Percentiles rank a stretch among this genome's conserved stretches.
phyloP scores from a whole-genome alignment of 2,888 invertebrate genomes.

The Drosophila merina region DNA sequence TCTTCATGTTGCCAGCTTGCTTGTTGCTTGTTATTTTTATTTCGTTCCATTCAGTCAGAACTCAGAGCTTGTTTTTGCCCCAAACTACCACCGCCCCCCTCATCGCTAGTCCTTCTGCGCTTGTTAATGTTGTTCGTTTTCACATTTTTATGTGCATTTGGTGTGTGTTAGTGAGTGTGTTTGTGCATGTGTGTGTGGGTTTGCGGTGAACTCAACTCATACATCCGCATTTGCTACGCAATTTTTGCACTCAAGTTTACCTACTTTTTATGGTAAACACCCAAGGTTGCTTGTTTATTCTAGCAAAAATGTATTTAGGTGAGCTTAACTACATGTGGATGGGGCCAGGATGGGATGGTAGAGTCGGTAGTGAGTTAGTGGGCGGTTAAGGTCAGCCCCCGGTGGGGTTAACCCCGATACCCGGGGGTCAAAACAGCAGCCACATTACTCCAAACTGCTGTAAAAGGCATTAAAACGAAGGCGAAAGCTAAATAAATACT shows the following conservation, averaged over 20 bases:
- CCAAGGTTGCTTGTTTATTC: constrained; percentile 81
- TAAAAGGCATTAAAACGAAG: constrained; percentile 26
- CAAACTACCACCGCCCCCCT: background rate
- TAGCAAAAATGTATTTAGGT: constrained; percentile 81
- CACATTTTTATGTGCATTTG: constrained; percentile 77
- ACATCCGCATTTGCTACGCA: constrained; percentile 57
- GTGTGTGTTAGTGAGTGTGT: constrained; percentile 48
- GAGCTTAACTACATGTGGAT: constrained; percentile 69
- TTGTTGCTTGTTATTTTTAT: constrained; percentile 67
- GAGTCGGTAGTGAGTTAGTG: constrained; percentile 11
- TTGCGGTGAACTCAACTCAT: constrained; percentile 49
- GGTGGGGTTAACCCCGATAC: constrained; percentile 5
- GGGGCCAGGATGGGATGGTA: constrained; percentile 12
- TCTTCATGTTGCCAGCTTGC: constrained; percentile 33
- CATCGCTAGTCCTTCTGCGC: constrained; percentile 17
- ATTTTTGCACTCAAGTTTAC: constrained; percentile 80
- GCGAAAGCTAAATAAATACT: constrained; percentile 62
- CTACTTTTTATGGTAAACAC: constrained; percentile 80
- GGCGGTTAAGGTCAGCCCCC: constrained; percentile 18
- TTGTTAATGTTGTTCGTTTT: constrained; percentile 58
- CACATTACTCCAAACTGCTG: constrained; percentile 45
- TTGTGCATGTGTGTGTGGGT: constrained; percentile 24
- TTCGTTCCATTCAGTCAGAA: constrained; percentile 56
- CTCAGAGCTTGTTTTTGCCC: constrained; percentile 34
- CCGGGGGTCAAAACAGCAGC: constrained; percentile 28